Base-by-base conservation (phyloP, 2,113 vertebrate species). In the Alligator mississippiensis region DNA sequence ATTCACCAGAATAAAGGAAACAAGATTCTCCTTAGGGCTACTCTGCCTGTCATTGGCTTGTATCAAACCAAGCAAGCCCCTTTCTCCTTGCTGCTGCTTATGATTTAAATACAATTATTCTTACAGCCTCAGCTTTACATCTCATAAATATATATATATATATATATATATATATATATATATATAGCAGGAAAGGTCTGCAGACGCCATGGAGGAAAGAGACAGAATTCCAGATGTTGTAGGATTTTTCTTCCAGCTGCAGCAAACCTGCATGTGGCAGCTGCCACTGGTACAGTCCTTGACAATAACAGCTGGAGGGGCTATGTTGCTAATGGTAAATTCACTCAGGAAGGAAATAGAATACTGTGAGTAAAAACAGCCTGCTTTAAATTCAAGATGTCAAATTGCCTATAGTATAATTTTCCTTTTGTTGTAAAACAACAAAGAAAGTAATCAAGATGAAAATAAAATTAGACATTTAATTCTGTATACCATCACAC, bases 251-350 rank as follows among this genome's bases (percentile, higher is more conserved):
- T 86, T 84, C 80, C 82, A 95, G 84, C 82, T 92, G 90, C 80
- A 82, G 30, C 17, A 4, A 89, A 24, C 30, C 82, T 70, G 59
- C 90, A 60, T 76, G 64, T 82, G 75, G 85, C 80, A 96, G 90
- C 87, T 97, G 76, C 60, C 85, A 89, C 86, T 88, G 72, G 61
- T 55, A 90, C 87, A 92, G 66, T 66, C 38, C 55, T 93, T 76
- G 80, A 77, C 90, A 93, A 17, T 4, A 85, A 89, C 94, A 96
- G 93, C 95, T 97, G 94, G 90, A 93, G 84, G 92, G 91, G 82
- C 86, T 95, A 84, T 95, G 85, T 80, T 91, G 17, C 70, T 88
- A 95, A 86, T 64, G 55, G 85, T 61, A 93, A 91, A 84, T 92
- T 88, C 92, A 88, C 58, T 0, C 84, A 83, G 64, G 84, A 93